Evolutionary conservation across 2,888 invertebrate species (phyloP).

Genomic region (Drosophila eohydei): DNA sequence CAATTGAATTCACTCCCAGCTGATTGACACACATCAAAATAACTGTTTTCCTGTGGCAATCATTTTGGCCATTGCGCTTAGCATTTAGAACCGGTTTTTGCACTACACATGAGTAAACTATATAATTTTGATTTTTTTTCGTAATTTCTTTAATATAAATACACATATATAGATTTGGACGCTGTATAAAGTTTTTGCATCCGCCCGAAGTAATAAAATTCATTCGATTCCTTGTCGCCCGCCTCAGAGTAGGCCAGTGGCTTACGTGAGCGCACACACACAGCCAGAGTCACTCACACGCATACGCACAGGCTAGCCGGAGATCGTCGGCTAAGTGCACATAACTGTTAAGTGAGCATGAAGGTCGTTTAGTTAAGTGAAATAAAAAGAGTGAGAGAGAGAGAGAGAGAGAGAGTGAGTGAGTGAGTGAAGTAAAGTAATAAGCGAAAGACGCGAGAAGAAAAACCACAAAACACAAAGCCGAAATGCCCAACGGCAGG

Average conservation of each 20-base stretch:
- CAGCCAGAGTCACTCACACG: slow-evolving; percentile 5
- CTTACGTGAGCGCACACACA: slow-evolving; percentile 58
- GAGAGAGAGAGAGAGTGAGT: background rate
- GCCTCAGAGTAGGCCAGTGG: slow-evolving; percentile 26
- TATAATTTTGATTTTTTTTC: background rate
- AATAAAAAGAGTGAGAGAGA: slow-evolving; percentile 25
- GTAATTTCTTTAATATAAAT: slow-evolving; percentile 1
- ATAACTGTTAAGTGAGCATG: slow-evolving; percentile 74
- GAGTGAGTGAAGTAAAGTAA: slow-evolving; percentile 21
- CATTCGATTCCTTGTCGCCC: slow-evolving; percentile 19
- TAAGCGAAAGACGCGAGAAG: slow-evolving; percentile 22
- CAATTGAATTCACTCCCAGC: slow-evolving; percentile 15
- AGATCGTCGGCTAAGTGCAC: slow-evolving; percentile 54
- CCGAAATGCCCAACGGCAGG: slow-evolving; percentile 18
- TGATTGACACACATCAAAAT: slow-evolving; percentile 20
- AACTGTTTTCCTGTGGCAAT: slow-evolving; percentile 25
- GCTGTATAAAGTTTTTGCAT: slow-evolving; percentile 4
- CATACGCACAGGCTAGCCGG: slow-evolving; percentile 24
- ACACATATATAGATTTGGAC: background rate
- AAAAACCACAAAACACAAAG: slow-evolving; percentile 32
- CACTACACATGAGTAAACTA: slow-evolving; percentile 1
- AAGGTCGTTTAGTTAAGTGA: slow-evolving; percentile 69
- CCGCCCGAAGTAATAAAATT: slow-evolving; percentile 5
- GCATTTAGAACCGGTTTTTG: slow-evolving; percentile 29
- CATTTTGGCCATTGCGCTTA: slow-evolving; percentile 23